Evolutionary conservation across 2,113 vertebrate species (phyloP).

Genomic region (Panthera tigris): DNA sequence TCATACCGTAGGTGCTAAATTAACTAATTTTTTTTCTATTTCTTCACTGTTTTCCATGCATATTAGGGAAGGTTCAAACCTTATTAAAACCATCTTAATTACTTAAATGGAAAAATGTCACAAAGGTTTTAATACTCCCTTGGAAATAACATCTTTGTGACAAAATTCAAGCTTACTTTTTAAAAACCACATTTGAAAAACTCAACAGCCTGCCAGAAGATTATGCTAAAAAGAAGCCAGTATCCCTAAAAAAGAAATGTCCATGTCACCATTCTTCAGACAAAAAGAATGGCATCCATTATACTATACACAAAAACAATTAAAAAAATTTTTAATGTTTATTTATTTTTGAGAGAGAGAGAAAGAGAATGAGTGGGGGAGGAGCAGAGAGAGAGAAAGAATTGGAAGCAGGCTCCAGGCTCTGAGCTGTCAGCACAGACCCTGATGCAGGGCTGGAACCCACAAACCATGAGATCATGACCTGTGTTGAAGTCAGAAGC

Average conservation of each 20-base stretch:
- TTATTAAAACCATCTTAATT: slow-evolving; percentile 1
- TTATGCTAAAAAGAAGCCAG: not conserved
- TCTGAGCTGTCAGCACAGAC: no score
- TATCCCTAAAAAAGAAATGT: not conserved
- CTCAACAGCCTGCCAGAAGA: not conserved
- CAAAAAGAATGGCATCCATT: not conserved
- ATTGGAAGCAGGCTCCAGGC: no score
- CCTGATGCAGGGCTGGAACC: no score
- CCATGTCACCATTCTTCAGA: not conserved
- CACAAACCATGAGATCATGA: no score
- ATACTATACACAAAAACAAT: not conserved
- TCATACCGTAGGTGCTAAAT: not conserved
- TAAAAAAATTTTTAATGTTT: not conserved
- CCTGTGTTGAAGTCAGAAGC: no score
- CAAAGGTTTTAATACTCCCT: not conserved
- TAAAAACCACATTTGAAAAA: not conserved
- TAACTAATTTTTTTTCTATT: not conserved
- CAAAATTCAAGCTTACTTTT: slow-evolving; percentile 20
- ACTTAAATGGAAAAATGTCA: slow-evolving; percentile 58
- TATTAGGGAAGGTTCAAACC: not conserved
- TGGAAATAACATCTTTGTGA: slow-evolving; percentile 38
- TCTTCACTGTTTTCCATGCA: not conserved
- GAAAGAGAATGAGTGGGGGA: no score
- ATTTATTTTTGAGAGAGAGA: no score
- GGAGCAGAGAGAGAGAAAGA: no score